Conservation (phyloP, 2,113 vertebrate species). For the Callipepla californica region DNA sequence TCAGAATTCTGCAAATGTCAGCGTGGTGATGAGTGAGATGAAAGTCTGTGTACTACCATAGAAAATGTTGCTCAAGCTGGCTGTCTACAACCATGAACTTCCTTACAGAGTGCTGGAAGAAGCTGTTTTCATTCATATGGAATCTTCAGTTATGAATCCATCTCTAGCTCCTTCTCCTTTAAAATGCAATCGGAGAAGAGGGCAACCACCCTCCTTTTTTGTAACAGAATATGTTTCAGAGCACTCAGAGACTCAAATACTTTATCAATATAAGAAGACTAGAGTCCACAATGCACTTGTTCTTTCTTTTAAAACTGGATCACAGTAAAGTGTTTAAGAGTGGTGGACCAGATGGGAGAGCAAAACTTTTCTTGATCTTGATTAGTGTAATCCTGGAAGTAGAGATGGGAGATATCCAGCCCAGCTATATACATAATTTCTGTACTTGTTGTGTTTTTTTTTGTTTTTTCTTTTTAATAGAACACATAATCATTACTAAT, state of each 20-base stretch:
- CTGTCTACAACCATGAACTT: not conserved
- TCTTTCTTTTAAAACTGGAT: not conserved
- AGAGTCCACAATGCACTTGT: not conserved
- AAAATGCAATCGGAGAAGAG: not conserved
- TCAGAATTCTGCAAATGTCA: not conserved
- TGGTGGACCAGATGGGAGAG: accelerated
- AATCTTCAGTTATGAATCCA: not conserved
- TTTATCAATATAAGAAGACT: not conserved
- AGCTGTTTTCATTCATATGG: not conserved
- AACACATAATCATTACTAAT: not conserved
- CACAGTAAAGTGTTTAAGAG: not conserved
- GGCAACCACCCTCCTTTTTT: not conserved
- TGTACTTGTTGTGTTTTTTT: not conserved
- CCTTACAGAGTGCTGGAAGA: not conserved
- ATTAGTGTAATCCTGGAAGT: not conserved
- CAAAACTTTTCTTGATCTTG: not conserved
- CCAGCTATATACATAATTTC: not conserved
- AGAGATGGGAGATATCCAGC: not conserved
- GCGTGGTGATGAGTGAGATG: not conserved
- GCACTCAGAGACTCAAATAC: not conserved
- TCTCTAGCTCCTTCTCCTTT: not conserved
- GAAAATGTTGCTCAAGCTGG: not conserved
- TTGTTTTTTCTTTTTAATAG: not conserved
- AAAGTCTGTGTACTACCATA: not conserved
- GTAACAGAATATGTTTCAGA: not conserved